Conservation (phyloP, 2,888 invertebrate species). For the Drosophila kambysellisi region DNA sequence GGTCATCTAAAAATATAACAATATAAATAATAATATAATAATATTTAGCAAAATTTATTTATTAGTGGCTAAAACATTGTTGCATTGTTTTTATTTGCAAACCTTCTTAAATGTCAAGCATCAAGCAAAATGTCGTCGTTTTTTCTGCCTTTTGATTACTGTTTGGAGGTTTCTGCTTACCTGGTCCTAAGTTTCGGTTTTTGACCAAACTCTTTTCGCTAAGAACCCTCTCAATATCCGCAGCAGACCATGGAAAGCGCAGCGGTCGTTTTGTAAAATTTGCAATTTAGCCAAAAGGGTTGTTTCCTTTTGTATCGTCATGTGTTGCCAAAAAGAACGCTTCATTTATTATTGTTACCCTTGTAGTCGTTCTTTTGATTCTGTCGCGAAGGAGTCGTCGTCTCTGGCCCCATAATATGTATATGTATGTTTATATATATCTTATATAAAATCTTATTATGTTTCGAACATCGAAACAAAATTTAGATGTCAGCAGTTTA, state of each 20-base stretch:
- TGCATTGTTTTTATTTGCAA: not conserved
- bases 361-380: not conserved
- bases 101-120: not conserved
- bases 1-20: not conserved
- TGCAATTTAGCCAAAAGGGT: not conserved
- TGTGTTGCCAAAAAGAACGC: not conserved
- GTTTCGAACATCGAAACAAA: not conserved
- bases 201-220: not conserved
- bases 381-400: not conserved
- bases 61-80: not conserved
- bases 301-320: not conserved
- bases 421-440: not conserved
- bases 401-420: not conserved
- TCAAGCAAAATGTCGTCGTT: not conserved
- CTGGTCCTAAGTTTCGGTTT: not conserved
- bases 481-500: not conserved
- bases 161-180: not conserved
- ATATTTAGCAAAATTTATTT: not conserved
- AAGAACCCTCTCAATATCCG: not conserved
- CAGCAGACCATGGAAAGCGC: not conserved
- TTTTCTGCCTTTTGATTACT: not conserved
- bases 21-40: not conserved
- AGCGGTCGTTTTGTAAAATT: not conserved
- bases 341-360: slow-evolving; percentile 1
- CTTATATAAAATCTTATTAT: not conserved